Percentiles rank a stretch among this genome's conserved stretches.
These are phyloP conservation scores for Phymorhynchus buccinoides DNA, from an alignment of 1,140 invertebrate genomes.

Conservation along the genomic window DNA sequence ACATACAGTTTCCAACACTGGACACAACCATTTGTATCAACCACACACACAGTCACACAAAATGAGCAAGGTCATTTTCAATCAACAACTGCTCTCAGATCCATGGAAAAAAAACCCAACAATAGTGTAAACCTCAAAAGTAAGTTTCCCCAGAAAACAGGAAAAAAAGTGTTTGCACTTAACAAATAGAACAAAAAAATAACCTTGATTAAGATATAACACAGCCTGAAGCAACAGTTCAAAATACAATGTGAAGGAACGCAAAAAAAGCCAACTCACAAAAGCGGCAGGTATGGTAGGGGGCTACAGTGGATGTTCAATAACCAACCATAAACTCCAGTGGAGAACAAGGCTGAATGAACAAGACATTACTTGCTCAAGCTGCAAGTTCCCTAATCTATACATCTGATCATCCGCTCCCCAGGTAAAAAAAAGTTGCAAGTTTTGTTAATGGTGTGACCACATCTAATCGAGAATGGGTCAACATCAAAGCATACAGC, in stretches of 20 bases:
- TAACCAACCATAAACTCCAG: not conserved
- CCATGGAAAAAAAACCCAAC: no score
- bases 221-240: not conserved
- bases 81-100: slow-evolving; percentile 28
- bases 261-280: slow-evolving; percentile 9
- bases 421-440: not conserved
- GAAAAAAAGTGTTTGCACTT: not conserved
- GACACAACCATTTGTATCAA: not conserved
- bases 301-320: not conserved
- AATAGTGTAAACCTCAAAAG: not conserved
- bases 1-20: slow-evolving; percentile 7
- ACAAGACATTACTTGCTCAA: not conserved
- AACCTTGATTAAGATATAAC: slow-evolving; percentile 7
- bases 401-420: not conserved
- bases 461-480: not conserved
- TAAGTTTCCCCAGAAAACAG: not conserved
- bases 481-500: not conserved
- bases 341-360: not conserved
- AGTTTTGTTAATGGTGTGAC: not conserved
- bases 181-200: not conserved
- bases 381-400: not conserved
- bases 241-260: not conserved
- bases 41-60: not conserved
- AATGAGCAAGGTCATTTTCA: slow-evolving; percentile 23
- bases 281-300: not conserved